phyloP scores from a whole-genome alignment of 2,113 vertebrate species.

The Anthoscopus minutus region DNA sequence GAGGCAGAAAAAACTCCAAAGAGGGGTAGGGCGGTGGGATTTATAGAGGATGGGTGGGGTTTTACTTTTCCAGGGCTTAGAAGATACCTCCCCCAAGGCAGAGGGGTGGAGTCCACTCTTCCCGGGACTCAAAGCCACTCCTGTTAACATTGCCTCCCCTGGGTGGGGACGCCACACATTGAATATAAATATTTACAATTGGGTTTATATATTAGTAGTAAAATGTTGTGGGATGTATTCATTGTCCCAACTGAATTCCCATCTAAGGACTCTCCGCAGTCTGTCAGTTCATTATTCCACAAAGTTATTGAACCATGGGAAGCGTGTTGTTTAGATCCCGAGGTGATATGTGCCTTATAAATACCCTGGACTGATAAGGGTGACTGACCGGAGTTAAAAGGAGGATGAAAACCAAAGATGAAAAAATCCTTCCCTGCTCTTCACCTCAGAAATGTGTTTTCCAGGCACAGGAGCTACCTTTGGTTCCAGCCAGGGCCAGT shows the following conservation, averaged over 20 bases:
- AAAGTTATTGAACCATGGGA: background rate
- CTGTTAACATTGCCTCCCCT: too few species aligned
- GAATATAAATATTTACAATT: background rate
- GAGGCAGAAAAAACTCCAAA: too few species aligned
- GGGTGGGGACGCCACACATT: too few species aligned
- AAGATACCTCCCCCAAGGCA: too few species aligned
- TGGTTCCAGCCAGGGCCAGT: background rate
- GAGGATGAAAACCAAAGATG: background rate
- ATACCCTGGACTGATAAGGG: background rate
- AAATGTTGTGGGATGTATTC: background rate
- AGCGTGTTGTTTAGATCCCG: background rate
- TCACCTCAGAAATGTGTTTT: background rate
- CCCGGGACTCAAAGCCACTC: too few species aligned
- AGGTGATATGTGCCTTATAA: background rate
- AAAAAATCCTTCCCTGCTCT: background rate
- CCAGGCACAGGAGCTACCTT: background rate
- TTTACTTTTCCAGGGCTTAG: too few species aligned
- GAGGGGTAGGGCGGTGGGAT: too few species aligned
- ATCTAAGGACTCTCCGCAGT: background rate
- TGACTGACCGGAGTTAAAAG: background rate
- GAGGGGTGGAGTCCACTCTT: too few species aligned
- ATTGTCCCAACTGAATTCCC: background rate
- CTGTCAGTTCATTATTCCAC: background rate
- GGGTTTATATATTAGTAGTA: background rate
- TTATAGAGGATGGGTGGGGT: too few species aligned